Evolutionary conservation across 2,888 invertebrate genomes (phyloP), one percentile per base, ranked within the genome.

Genomic region (Linnaemya vulpina): DNA sequence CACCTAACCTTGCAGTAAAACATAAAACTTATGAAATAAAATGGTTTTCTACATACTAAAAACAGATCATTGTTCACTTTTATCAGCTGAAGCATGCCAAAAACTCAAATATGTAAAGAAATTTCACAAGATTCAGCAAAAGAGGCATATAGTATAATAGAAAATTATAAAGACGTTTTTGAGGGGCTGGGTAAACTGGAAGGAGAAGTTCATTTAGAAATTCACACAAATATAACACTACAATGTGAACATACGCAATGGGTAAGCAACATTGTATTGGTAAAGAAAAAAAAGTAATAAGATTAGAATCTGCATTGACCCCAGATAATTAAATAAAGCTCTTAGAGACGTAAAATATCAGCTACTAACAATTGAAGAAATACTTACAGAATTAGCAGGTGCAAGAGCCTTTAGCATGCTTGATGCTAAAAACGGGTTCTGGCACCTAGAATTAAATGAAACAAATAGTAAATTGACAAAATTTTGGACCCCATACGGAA

Each of bases 401-500:
- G 71, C 58, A 20, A 73, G 53, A 22, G 40, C 40, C 0, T 78
- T 78, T 22, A 30, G 4, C 3, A 62, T 17, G 8, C 30, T 75
- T 5, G 62, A 75, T 20, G 75, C 68, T 15, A 81, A 43, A 13
- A 60, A 62, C 7, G 62, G 74, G 2, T 81, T 75, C 13, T 75
- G 74, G 62, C 74, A 68, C 25, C 11, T 80, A 20, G 38, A 74
- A 20, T 38, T 80, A 13, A 67, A 73, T n/a, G 55, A 71, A 30
- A 10, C 1, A 35, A 73, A 46, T 38, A 67, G 65, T 15, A 58
- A 65, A 55, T 0, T 74, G 1, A 80, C 80, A 49, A 25, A 60
- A 3, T 81, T 81, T 60, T 67, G 67, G 74, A 74, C 80, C 17
- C 74, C 60, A 22, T 68, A 49, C 15, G 68, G 68, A 15, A 68